These are phyloP conservation scores for Zele albiditarsus DNA, from an alignment of 2,888 invertebrate species.

Conservation along the genomic window DNA sequence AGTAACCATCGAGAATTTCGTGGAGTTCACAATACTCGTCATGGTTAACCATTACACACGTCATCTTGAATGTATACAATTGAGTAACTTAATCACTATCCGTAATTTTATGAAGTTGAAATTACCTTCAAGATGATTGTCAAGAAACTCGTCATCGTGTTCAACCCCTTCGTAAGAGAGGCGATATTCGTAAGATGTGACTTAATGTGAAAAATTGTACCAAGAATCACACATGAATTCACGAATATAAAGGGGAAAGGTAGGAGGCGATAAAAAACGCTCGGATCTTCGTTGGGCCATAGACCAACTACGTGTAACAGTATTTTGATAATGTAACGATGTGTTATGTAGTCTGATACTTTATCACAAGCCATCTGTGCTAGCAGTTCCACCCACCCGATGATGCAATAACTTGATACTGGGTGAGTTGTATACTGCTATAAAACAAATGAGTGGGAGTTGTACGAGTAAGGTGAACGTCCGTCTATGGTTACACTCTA, in stretches of 20 bases:
- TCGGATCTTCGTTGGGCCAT: background rate
- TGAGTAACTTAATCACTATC: background rate
- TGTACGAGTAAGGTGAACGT: too few relatives aligned
- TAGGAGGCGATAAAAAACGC: background rate
- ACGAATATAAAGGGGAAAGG: background rate
- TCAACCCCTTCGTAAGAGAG: slow-evolving; percentile 8
- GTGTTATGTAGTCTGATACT: too few relatives aligned
- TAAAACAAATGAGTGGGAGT: too few relatives aligned
- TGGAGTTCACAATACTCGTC: slow-evolving; percentile 2
- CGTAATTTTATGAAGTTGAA: background rate
- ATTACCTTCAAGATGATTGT: slow-evolving; percentile 21
- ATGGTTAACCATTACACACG: background rate
- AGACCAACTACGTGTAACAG: too few relatives aligned
- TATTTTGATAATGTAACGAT: too few relatives aligned
- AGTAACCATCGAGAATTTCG: slow-evolving; percentile 4
- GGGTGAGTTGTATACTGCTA: too few relatives aligned
- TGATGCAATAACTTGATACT: too few relatives aligned
- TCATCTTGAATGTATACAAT: slow-evolving; percentile 7
- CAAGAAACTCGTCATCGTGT: slow-evolving; percentile 14
- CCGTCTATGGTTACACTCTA: too few relatives aligned
- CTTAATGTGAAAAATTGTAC: slow-evolving; percentile 1
- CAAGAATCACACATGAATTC: background rate
- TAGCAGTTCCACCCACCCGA: too few relatives aligned
- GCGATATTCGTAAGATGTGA: background rate
- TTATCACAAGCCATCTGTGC: too few relatives aligned